Percentiles rank a stretch among this genome's conserved stretches.
Conservation (phyloP, 2,888 invertebrate genomes). For the Halocaridina rubra region DNA sequence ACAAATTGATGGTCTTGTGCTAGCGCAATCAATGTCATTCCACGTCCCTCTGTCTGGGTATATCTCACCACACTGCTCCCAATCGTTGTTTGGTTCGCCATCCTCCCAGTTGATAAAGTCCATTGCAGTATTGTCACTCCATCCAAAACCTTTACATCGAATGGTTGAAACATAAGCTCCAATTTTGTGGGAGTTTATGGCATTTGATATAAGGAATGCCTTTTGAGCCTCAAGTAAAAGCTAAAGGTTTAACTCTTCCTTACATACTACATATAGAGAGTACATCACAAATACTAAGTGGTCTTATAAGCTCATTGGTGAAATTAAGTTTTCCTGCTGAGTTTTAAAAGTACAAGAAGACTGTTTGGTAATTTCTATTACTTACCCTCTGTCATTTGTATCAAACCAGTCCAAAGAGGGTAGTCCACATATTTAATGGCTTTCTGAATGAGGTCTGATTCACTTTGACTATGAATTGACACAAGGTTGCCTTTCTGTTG, state of each 20-base stretch:
- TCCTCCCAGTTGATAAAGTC: neutral
- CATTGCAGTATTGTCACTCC: neutral
- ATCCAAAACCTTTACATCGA: neutral
- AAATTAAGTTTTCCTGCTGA: no score
- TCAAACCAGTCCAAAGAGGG: neutral
- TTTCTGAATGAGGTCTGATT: neutral
- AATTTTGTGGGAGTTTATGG: no score
- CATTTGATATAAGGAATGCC: no score
- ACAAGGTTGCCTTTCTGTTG: neutral
- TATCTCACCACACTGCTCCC: neutral
- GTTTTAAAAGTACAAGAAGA: no score
- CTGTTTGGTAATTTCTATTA: no score
- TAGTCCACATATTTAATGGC: neutral
- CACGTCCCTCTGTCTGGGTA: neutral
- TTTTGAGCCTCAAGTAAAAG: no score
- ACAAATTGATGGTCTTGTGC: neutral
- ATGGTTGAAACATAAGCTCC: no score
- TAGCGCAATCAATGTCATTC: neutral
- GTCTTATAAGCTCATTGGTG: no score
- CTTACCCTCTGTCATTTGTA: no score
- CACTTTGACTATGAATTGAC: neutral
- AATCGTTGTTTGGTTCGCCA: neutral
- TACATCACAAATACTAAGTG: no score
- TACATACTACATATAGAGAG: no score
- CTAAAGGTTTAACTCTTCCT: no score